A percentile compares a stretch with the other conserved stretches of the same genome.
Conservation (phyloP, 2,888 invertebrate species). For the Muschampia plurimacula region DNA sequence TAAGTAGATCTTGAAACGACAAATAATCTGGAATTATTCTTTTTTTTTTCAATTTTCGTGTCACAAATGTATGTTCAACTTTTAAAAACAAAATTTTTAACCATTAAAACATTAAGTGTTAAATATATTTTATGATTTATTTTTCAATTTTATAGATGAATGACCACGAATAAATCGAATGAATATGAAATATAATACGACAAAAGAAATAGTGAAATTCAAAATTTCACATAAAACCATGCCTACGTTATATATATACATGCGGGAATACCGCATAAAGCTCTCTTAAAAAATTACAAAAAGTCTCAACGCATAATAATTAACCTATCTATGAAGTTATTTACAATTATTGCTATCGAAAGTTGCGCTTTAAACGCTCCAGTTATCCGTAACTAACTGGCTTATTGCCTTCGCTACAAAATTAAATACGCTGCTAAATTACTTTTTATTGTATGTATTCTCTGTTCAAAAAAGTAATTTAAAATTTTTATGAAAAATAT, state of each 20-base stretch:
- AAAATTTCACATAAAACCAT: constrained; percentile 72
- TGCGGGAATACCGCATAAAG: constrained; percentile 76
- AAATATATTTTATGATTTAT: constrained; percentile 11
- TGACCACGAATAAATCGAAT: constrained; percentile 3
- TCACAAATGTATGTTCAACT: too few species aligned
- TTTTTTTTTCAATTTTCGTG: too few species aligned
- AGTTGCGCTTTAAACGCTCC: constrained; percentile 81
- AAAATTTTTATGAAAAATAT: neutral
- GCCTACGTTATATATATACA: constrained; percentile 72
- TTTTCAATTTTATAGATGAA: neutral
- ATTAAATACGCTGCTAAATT: constrained; percentile 56
- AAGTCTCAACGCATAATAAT: constrained; percentile 80
- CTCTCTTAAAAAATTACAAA: constrained; percentile 84
- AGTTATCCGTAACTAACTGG: constrained; percentile 65
- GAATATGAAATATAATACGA: constrained; percentile 21
- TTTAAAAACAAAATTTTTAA: neutral
- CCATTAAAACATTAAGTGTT: neutral
- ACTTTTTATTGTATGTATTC: constrained; percentile 45
- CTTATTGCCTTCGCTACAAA: constrained; percentile 73
- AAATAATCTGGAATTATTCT: too few species aligned
- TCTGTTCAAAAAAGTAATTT: constrained; percentile 53
- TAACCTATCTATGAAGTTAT: constrained; percentile 81
- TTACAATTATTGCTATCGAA: constrained; percentile 84
- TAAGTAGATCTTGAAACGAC: too few species aligned
- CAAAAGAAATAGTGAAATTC: constrained; percentile 73